These are phyloP conservation scores for Poecilia velifera DNA, from an alignment of 2,797 vertebrate species.

Conservation along the genomic window DNA sequence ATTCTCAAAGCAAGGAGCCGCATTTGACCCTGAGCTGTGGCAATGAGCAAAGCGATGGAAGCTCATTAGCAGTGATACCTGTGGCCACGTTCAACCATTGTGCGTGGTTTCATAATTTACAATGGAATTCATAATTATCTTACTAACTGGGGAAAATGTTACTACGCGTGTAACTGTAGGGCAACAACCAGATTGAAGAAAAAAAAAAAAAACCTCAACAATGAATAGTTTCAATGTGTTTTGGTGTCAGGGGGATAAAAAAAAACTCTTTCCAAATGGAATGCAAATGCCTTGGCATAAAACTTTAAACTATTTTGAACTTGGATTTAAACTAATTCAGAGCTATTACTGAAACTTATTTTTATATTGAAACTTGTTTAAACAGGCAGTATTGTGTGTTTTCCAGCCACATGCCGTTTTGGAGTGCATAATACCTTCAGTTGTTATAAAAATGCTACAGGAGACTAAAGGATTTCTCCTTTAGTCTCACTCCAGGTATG, in stretches of 20 bases:
- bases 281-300: background rate
- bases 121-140: background rate
- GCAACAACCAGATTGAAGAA: background rate
- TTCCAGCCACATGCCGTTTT: too few species aligned
- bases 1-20: slow-evolving; percentile 35
- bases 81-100: slow-evolving; percentile 23
- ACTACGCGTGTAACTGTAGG: background rate
- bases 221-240: background rate
- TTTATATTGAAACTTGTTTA: background rate
- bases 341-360: background rate
- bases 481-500: too few species aligned
- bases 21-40: slow-evolving; percentile 47
- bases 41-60: slow-evolving; percentile 16
- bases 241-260: background rate
- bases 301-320: background rate
- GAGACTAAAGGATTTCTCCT: too few species aligned
- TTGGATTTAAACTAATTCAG: background rate
- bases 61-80: slow-evolving; percentile 18
- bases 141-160: background rate
- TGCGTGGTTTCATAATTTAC: background rate
- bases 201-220: background rate
- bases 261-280: background rate
- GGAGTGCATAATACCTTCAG: too few species aligned
- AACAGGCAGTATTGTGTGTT: too few species aligned
- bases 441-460: too few species aligned